Evolutionary conservation across 2,113 vertebrate genomes (phyloP), one percentile per base, ranked within the genome.

Genomic region (Baryphthengus martii): DNA sequence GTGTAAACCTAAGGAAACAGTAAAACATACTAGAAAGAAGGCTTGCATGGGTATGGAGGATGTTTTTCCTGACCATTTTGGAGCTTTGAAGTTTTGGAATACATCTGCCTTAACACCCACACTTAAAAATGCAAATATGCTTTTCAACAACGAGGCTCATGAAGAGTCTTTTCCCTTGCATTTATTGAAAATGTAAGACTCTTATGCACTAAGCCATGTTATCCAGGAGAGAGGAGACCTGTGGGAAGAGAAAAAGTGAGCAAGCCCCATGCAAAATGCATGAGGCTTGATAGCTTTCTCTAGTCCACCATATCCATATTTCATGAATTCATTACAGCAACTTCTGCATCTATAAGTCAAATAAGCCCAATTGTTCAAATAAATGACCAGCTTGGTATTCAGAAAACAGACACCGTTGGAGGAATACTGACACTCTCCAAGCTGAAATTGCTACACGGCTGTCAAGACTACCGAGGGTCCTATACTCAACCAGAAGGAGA

Each of bases 201-300:
- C 71, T 86, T 58, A 45, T 5, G 33, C 56, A 65, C 45, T 93
- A 86, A 94, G 40, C 72, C 59, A 76, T 11, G 4, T 93, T 85
- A 83, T 66, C 59, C 50, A 91, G 45, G 58, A 90, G 55, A n/a
- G 63, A 80, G 28, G 11, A 90, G 37, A 90, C 73, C 55, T 74
- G 17, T 25, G 19, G 31, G 72, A 92, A 70, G 68, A 86, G n/a
- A 61, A 91, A 58, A 89, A 67, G 65, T 61, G 52, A 90, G 49
- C 0, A 0, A 91, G 62, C 10, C 13, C 80, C 62, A 96, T 94
- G 52, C 56, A 96, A 96, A 93, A 97, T 93, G 44, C 39, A 85
- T 97, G 85, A 89, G 53, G 35, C 90, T 83, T 94, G 85, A 91
- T 94, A 72, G 92, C 84, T 96, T 93, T 76, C 78, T 79, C 85